Evolutionary conservation across 2,888 invertebrate genomes (phyloP), one percentile per base, ranked within the genome.

Genomic region (Liposcelis brunnea): DNA sequence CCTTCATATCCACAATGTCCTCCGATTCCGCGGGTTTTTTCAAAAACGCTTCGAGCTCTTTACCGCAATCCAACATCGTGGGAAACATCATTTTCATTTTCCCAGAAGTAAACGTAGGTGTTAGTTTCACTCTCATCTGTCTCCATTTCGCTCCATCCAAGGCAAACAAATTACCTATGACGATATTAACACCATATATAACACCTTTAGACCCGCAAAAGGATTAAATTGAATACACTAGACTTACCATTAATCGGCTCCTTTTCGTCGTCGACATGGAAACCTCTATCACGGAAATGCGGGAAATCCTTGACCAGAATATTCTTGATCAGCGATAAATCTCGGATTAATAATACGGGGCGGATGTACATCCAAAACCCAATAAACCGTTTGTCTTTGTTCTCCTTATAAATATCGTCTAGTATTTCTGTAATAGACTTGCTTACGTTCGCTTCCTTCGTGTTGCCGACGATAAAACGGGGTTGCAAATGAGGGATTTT

Each of bases 201-300:
- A n/a, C n/a, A n/a, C n/a, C n/a, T n/a, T n/a, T n/a, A n/a, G n/a
- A n/a, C n/a, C n/a, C n/a, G n/a, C n/a, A n/a, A n/a, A n/a, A 8
- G 8, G 26, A 26, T 26, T 26, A 26, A 26, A 26, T 26, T 26
- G 26, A 26, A 26, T 6, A 4, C 26, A 4, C 26, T 8, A 26
- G 26, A 26, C 26, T 26, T 26, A 26, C 26, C 26, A 8, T 4
- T 26, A 6, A 26, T 4, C 5, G 26, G 26, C 26, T 26, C 26
- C 26, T 26, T 26, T 26, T 26, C 26, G 4, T 26, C 26, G 26
- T 26, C 26, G 26, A 8, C 26, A 26, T 26, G 26, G 26, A 26
- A 26, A 26, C 77, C 78, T 40, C 77, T 71, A 52, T 78, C 76
- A 57, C 72, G 69, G 52, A 80, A 80, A 57, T 73, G 63, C 10